These are phyloP conservation scores for Akabosia matsudoensis DNA, from an alignment of 1,140 invertebrate species.

Conservation along the genomic window DNA sequence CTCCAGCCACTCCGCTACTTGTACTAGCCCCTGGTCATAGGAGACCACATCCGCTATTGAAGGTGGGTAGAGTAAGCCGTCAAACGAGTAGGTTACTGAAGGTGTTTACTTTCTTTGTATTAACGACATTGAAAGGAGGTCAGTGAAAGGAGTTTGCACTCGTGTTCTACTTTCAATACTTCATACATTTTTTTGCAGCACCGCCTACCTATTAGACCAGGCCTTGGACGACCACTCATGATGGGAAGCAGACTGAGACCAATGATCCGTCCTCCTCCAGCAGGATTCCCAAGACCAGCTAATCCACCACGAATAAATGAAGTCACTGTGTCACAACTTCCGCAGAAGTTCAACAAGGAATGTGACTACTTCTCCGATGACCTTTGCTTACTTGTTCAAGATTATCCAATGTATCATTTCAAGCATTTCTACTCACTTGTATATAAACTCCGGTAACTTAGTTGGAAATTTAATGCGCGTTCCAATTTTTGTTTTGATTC, in stretches of 20 bases:
- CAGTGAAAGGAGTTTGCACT: neutral
- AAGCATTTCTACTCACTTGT: neutral
- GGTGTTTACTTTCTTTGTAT: neutral
- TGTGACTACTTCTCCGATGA: constrained; percentile 72
- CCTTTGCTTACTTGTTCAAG: constrained; percentile 67
- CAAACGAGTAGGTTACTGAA: neutral
- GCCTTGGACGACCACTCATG: neutral
- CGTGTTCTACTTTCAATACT: neutral
- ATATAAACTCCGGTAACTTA: neutral
- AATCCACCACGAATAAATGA: constrained; percentile 41
- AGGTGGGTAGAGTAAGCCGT: neutral
- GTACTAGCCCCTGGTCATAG: neutral
- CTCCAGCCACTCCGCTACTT: neutral
- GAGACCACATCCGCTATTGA: neutral
- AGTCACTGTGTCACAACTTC: constrained; percentile 42
- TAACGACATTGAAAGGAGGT: neutral
- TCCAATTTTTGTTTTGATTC: constrained; percentile 28
- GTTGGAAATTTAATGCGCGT: neutral
- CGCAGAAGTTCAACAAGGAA: constrained; percentile 49
- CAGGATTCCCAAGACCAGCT: constrained; percentile 22
- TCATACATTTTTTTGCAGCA: neutral
- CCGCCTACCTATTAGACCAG: neutral
- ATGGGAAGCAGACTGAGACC: constrained; percentile 24
- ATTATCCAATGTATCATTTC: constrained; percentile 70
- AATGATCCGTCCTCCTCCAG: constrained; percentile 15